These are phyloP conservation scores for Heliothis virescens DNA, from an alignment of 1,140 invertebrate species.

Conservation along the genomic window DNA sequence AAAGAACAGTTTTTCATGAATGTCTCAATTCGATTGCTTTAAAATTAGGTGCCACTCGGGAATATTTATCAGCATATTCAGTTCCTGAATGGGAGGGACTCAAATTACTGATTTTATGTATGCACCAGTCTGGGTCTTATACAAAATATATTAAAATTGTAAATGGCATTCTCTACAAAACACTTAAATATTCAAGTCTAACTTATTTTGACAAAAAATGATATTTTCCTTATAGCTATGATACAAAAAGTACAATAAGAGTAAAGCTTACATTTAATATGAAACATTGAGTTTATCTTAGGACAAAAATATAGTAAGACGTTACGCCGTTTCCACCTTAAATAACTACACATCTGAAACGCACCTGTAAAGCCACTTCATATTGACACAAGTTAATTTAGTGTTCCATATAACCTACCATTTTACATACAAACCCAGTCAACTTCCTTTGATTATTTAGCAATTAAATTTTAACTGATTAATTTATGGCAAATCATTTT, in stretches of 20 bases:
- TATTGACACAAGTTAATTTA: conserved; percentile 54
- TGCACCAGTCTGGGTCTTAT: not conserved
- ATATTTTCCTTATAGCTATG: not conserved
- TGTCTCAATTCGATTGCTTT: too few relatives aligned
- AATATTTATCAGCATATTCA: too few relatives aligned
- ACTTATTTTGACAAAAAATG: not conserved
- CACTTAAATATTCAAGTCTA: not conserved
- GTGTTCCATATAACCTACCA: not conserved
- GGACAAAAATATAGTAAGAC: not conserved
- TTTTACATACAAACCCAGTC: not conserved
- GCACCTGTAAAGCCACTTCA: conserved; percentile 57
- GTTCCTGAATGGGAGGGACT: too few relatives aligned
- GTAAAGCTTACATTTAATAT: too few relatives aligned
- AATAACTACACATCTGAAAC: not conserved
- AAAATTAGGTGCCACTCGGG: too few relatives aligned
- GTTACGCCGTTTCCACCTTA: too few relatives aligned
- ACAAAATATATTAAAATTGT: not conserved
- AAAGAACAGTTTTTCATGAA: too few relatives aligned
- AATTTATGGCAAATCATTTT: too few relatives aligned
- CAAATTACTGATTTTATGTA: not conserved
- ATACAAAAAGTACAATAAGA: not conserved
- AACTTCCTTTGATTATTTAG: not conserved
- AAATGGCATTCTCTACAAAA: not conserved
- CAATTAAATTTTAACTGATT: too few relatives aligned
- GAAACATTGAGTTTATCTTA: not conserved